Evolutionary conservation across 1,140 invertebrate species (phyloP).

Genomic region (Potamilus streckersoni): DNA sequence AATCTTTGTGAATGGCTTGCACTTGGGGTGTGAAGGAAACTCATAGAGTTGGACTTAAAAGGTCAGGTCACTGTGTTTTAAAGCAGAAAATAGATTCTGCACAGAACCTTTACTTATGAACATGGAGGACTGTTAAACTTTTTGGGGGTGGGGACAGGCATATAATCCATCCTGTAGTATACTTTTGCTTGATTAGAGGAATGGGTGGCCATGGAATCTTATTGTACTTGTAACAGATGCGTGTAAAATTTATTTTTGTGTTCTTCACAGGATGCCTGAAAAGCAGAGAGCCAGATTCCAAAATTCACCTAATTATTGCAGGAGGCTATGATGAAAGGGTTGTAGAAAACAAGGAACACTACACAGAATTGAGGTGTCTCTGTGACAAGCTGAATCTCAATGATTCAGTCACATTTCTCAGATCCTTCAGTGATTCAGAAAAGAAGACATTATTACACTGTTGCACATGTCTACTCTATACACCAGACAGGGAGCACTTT

Average conservation of each 20-base stretch:
- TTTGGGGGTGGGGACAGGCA: no score
- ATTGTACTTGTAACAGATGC: background rate
- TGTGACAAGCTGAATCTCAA: slow-evolving; percentile 76
- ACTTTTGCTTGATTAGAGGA: no score
- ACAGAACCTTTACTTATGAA: no score
- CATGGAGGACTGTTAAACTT: no score
- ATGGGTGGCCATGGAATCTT: no score
- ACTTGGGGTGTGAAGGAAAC: no score
- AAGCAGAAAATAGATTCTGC: no score
- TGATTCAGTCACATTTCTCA: slow-evolving; percentile 84
- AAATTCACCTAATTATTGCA: slow-evolving; percentile 88
- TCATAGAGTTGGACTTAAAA: no score
- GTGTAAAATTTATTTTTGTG: background rate
- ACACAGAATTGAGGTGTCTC: slow-evolving; percentile 79
- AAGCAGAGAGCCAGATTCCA: slow-evolving; percentile 68
- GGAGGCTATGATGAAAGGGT: slow-evolving; percentile 96
- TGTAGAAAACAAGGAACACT: slow-evolving; percentile 90
- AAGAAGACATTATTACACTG: slow-evolving; percentile 84
- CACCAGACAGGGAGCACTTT: slow-evolving; percentile 98
- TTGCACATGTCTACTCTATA: slow-evolving; percentile 89
- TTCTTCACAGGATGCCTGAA: slow-evolving; percentile 53
- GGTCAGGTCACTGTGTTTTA: no score
- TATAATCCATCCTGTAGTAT: no score
- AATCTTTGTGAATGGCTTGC: no score
- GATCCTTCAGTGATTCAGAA: slow-evolving; percentile 86